A percentile compares a stretch with the other conserved stretches of the same genome.
phyloP scores from a whole-genome alignment of 2,797 vertebrate genomes.

The Hydrolagus colliei region DNA sequence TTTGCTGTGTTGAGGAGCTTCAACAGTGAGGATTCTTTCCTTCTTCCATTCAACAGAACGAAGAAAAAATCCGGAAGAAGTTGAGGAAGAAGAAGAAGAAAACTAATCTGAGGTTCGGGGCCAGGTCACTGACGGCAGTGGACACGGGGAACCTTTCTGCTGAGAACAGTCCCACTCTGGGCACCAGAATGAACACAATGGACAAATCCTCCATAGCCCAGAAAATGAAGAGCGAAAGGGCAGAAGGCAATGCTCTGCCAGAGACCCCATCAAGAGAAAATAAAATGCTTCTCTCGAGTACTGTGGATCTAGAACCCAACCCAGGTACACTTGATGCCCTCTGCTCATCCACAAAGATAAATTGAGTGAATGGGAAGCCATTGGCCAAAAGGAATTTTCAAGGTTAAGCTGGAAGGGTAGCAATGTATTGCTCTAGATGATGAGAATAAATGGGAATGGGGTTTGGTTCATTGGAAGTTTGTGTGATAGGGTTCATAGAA shows the following conservation, averaged over 20 bases:
- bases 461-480: no score
- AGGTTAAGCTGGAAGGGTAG: no score
- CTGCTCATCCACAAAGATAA: background rate
- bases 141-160: background rate
- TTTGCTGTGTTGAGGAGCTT: no score
- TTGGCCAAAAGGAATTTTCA: no score
- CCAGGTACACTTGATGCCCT: background rate
- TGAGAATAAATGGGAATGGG: no score
- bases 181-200: background rate
- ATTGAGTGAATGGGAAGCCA: no score
- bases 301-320: background rate
- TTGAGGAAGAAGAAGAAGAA: constrained; percentile 7
- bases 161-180: background rate
- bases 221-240: background rate
- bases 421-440: no score
- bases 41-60: background rate
- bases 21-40: no score
- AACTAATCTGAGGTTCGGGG: background rate
- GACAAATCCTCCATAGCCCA: background rate
- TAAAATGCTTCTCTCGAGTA: background rate
- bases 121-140: background rate
- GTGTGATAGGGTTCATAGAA: no score
- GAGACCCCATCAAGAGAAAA: background rate
- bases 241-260: background rate
- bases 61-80: constrained; percentile 2